phyloP scores from a whole-genome alignment of 2,113 vertebrate species.

The Pterophyllum scalare region DNA sequence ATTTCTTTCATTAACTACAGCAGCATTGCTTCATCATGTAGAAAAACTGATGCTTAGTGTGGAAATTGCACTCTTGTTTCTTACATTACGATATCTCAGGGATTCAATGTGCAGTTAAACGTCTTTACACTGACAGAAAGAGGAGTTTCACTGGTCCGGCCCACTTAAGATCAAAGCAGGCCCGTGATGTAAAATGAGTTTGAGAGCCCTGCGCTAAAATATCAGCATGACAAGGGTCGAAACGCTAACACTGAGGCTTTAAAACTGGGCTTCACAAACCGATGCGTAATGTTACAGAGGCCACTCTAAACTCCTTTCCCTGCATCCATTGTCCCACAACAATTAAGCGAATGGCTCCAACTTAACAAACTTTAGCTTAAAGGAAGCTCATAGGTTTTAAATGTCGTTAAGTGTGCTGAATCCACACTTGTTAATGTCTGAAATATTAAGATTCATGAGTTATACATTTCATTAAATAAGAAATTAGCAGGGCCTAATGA shows the following conservation, averaged over 20 bases:
- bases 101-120: not conserved
- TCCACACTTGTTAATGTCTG: slow-evolving; percentile 20
- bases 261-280: too few species aligned
- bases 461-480: slow-evolving; percentile 85
- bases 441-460: slow-evolving; percentile 78
- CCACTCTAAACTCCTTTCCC: not conserved
- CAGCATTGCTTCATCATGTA: too few species aligned
- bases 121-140: not conserved
- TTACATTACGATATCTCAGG: not conserved
- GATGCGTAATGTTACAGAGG: not conserved
- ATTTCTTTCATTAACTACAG: too few species aligned
- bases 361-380: not conserved
- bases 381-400: not conserved
- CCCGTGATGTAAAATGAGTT: not conserved
- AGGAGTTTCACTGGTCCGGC: too few species aligned
- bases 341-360: not conserved
- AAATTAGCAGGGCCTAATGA: slow-evolving; percentile 84
- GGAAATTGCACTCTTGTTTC: not conserved
- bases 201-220: not conserved
- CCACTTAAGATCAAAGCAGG: not conserved
- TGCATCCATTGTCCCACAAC: not conserved
- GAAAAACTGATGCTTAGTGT: not conserved
- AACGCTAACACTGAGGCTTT: too few species aligned
- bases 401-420: not conserved
- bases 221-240: not conserved